Conservation (phyloP, 2,888 invertebrate genomes). For the Temnothorax rugatulus region DNA sequence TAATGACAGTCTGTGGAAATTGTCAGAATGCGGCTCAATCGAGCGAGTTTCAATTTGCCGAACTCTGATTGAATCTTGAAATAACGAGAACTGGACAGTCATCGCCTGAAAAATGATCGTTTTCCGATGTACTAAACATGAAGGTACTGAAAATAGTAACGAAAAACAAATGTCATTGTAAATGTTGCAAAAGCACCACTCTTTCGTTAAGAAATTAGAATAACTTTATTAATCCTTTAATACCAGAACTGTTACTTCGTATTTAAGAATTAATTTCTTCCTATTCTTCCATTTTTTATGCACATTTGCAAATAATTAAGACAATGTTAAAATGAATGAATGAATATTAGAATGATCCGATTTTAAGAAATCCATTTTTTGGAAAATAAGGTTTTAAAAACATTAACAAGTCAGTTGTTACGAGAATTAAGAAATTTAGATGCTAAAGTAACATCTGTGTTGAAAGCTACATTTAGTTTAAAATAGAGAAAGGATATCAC, state of each 20-base stretch:
- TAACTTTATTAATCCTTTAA: neutral
- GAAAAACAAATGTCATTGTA: slow-evolving; percentile 5
- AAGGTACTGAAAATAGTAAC: slow-evolving; percentile 24
- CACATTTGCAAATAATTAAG: neutral
- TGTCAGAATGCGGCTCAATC: slow-evolving; percentile 29
- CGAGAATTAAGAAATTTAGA: neutral
- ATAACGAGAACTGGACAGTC: slow-evolving; percentile 54
- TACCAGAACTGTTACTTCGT: neutral
- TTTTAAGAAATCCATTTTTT: neutral
- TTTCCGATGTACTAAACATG: slow-evolving; percentile 48
- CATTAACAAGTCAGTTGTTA: neutral
- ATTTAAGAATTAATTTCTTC: neutral
- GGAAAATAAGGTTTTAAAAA: neutral
- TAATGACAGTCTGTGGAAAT: slow-evolving; percentile 45
- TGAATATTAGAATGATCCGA: neutral
- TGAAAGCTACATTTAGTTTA: neutral
- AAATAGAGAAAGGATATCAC: neutral
- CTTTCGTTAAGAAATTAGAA: slow-evolving; percentile 23
- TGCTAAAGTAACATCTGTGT: neutral
- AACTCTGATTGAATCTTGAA: slow-evolving; percentile 55
- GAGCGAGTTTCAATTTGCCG: slow-evolving; percentile 47
- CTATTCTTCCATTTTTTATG: neutral
- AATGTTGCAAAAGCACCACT: neutral
- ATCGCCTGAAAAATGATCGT: slow-evolving; percentile 56
- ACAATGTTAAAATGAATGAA: neutral